Percentiles rank a stretch among this genome's conserved stretches.
Conservation (phyloP, 1,140 invertebrate genomes). For the Chlorops oryzae region DNA sequence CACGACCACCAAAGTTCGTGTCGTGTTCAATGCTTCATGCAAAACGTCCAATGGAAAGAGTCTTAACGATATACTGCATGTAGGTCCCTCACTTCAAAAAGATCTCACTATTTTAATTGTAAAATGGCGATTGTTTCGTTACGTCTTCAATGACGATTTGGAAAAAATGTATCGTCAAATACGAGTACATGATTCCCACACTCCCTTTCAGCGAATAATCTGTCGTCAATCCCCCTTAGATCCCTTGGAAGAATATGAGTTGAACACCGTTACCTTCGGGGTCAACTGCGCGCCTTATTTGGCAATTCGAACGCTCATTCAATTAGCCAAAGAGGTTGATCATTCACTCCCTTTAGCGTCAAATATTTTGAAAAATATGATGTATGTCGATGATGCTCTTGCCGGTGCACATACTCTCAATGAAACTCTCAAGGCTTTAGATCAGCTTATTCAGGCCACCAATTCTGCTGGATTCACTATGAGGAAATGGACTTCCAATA, state of each 20-base stretch:
- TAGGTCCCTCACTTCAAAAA: slow-evolving; percentile 25
- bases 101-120: background rate
- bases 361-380: no score
- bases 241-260: background rate
- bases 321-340: slow-evolving; percentile 17
- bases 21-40: slow-evolving; percentile 46
- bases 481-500: no score
- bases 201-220: background rate
- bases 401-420: no score
- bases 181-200: background rate
- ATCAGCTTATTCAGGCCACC: no score
- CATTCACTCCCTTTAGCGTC: no score
- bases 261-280: background rate
- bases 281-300: background rate
- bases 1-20: slow-evolving; percentile 37
- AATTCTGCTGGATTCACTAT: no score
- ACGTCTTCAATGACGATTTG: background rate
- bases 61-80: slow-evolving; percentile 39
- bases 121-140: background rate
- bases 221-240: no score
- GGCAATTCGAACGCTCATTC: background rate
- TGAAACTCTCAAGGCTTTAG: no score
- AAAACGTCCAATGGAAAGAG: slow-evolving; percentile 31
- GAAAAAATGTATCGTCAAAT: background rate
- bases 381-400: no score